Evolutionary conservation across 2,113 vertebrate species (phyloP).

Genomic region (Alexandromys fortis): DNA sequence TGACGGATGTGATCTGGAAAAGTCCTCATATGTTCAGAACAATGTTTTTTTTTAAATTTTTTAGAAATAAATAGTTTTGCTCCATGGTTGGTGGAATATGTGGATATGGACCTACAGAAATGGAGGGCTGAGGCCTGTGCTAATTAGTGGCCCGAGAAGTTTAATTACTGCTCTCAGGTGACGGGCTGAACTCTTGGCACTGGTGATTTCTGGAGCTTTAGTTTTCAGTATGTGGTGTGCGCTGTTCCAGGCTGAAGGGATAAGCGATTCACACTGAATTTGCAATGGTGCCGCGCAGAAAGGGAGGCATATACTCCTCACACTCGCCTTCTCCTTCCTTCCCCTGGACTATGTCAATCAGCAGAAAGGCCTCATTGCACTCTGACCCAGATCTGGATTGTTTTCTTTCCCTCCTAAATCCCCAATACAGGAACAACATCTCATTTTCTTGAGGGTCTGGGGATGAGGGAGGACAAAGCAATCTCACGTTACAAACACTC

Average conservation of each 20-base stretch:
- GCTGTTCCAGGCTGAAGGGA: neutral
- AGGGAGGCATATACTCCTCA: neutral
- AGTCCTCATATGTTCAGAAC: neutral
- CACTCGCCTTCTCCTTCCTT: neutral
- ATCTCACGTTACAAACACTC: conserved; percentile 44
- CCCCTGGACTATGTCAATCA: conserved; percentile 65
- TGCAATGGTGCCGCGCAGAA: conserved; percentile 15
- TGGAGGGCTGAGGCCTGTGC: neutral
- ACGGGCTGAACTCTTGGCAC: conserved; percentile 59
- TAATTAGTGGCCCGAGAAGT: neutral
- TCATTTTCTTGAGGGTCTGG: conserved; percentile 64
- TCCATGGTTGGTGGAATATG: neutral
- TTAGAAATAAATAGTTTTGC: neutral
- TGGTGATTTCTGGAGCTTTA: conserved; percentile 51
- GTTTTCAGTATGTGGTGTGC: neutral
- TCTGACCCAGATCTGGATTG: conserved; percentile 54
- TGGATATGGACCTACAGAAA: neutral
- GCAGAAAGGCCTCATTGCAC: neutral
- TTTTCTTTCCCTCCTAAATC: conserved; percentile 62
- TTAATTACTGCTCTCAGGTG: conserved; percentile 63
- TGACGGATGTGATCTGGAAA: neutral
- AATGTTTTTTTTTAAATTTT: neutral
- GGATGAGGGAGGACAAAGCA: conserved; percentile 49
- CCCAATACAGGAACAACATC: conserved; percentile 23
- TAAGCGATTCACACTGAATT: conserved; percentile 19